A percentile compares a stretch with the other conserved stretches of the same genome.
Conservation (phyloP, 2,113 vertebrate genomes). For the Tor tambroides region DNA sequence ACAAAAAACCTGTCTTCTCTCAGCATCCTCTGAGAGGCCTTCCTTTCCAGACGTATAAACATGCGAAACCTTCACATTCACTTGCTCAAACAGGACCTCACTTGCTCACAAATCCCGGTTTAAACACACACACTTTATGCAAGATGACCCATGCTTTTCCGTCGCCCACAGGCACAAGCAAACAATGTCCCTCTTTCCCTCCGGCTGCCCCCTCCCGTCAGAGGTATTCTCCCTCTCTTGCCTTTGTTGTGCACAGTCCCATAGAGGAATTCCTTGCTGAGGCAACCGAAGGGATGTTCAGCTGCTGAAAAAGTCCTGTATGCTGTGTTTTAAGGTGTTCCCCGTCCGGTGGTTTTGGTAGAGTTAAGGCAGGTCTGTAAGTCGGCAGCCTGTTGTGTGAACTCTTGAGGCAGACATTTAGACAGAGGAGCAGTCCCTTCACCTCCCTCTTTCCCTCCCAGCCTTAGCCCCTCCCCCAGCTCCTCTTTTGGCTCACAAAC, state of each 20-base stretch:
- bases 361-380: slow-evolving; percentile 58
- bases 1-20: slow-evolving; percentile 73
- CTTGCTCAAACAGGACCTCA: slow-evolving; percentile 67
- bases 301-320: slow-evolving; percentile 69
- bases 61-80: slow-evolving; percentile 59
- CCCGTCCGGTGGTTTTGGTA: slow-evolving; percentile 57
- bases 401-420: slow-evolving; percentile 66
- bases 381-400: slow-evolving; percentile 52
- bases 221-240: slow-evolving; percentile 71
- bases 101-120: slow-evolving; percentile 70
- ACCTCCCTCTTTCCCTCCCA: slow-evolving; percentile 65
- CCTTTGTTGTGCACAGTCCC: slow-evolving; percentile 78
- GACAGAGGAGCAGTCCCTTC: slow-evolving; percentile 70
- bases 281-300: slow-evolving; percentile 67
- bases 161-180: slow-evolving; percentile 81
- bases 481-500: slow-evolving; percentile 74
- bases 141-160: slow-evolving; percentile 78
- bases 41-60: slow-evolving; percentile 64
- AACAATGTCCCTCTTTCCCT: slow-evolving; percentile 78
- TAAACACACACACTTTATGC: slow-evolving; percentile 70
- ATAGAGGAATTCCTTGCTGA: slow-evolving; percentile 78
- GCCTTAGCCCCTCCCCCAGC: slow-evolving; percentile 58
- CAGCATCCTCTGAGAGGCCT: slow-evolving; percentile 75
- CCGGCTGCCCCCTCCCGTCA: slow-evolving; percentile 69
- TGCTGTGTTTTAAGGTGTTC: slow-evolving; percentile 58